phyloP scores from a whole-genome alignment of 2,113 vertebrate species.

The Gavialis gangeticus region DNA sequence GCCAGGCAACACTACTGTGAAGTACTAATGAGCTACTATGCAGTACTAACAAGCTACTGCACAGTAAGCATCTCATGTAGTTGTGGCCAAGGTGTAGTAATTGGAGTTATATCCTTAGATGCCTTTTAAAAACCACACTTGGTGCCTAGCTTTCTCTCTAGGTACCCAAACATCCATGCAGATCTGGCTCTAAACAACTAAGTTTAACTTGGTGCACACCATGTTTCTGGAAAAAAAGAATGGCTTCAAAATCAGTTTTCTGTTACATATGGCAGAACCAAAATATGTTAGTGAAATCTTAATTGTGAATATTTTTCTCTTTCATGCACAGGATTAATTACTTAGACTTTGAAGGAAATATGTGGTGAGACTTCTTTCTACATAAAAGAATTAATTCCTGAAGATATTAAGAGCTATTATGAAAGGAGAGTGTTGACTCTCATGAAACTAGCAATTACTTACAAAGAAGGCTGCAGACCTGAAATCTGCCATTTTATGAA shows the following conservation, averaged over 20 bases:
- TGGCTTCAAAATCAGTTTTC: not conserved
- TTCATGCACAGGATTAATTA: slow-evolving; percentile 17
- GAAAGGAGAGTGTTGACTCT: slow-evolving; percentile 21
- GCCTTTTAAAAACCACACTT: not conserved
- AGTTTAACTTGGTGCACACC: not conserved
- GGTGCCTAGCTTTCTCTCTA: too few species aligned
- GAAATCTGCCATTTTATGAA: slow-evolving; percentile 51
- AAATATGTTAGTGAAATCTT: not conserved
- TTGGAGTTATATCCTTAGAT: too few species aligned
- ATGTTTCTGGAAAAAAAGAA: not conserved
- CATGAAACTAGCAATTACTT: slow-evolving; percentile 41
- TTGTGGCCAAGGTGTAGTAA: too few species aligned
- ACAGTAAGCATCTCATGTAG: too few species aligned
- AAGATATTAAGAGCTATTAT: slow-evolving; percentile 22
- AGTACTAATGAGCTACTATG: too few species aligned
- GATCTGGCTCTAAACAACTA: not conserved
- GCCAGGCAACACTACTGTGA: too few species aligned
- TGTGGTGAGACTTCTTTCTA: slow-evolving; percentile 1
- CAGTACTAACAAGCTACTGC: too few species aligned
- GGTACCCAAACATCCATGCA: not conserved
- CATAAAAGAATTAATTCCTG: slow-evolving; percentile 27
- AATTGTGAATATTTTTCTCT: accelerated
- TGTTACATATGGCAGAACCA: not conserved
- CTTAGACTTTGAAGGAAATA: not conserved
- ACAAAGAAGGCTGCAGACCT: slow-evolving; percentile 11